A percentile compares a stretch with the other conserved stretches of the same genome.
phyloP scores from a whole-genome alignment of 2,113 vertebrate species.

The Uria lomvia region DNA sequence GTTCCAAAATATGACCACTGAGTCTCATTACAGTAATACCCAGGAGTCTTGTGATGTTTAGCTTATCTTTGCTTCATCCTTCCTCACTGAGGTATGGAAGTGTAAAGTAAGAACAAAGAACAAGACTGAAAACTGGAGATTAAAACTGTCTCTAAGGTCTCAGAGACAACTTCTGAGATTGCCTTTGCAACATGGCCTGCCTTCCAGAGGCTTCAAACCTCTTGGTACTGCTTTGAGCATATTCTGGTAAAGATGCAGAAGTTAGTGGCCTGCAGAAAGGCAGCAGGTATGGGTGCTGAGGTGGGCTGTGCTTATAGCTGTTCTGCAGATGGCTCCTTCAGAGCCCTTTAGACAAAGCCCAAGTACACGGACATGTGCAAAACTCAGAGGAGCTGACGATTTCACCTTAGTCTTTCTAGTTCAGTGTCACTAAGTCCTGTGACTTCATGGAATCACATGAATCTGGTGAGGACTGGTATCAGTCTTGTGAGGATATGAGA shows the following conservation, averaged over 20 bases:
- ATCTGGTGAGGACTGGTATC: neutral
- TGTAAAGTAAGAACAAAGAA: neutral
- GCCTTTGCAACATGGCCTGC: neutral
- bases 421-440: neutral
- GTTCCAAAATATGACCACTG: neutral
- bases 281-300: neutral
- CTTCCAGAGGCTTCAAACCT: neutral
- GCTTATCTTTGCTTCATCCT: neutral
- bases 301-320: neutral
- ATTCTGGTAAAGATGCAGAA: no score
- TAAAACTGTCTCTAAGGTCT: neutral
- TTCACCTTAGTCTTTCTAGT: neutral
- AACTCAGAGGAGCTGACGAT: neutral
- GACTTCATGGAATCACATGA: neutral
- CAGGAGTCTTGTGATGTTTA: neutral
- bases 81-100: neutral
- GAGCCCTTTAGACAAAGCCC: neutral
- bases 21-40: neutral
- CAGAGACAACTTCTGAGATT: neutral
- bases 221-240: neutral
- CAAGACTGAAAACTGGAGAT: neutral
- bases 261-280: neutral
- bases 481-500: neutral
- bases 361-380: rapidly evolving
- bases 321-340: neutral